A percentile compares a stretch with the other conserved stretches of the same genome.
phyloP scores from a whole-genome alignment of 2,888 invertebrate species.

The Eupithecia centaureata region DNA sequence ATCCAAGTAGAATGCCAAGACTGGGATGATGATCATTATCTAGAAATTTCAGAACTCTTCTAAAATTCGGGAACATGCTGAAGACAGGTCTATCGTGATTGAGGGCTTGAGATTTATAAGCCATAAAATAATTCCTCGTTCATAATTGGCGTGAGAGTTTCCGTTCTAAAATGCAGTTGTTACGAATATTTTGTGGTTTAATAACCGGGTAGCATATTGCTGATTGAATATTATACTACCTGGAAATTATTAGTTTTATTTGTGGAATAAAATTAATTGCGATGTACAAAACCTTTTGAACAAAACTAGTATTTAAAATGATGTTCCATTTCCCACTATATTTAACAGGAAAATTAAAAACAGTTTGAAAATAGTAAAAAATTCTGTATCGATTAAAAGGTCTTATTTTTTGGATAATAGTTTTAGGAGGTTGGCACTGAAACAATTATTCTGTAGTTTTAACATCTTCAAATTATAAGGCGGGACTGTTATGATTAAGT shows the following conservation, averaged over 20 bases:
- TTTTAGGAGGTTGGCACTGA: not conserved
- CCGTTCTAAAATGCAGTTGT: constrained; percentile 50
- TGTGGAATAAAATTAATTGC: constrained; percentile 42
- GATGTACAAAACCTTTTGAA: constrained; percentile 27
- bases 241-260: constrained; percentile 49
- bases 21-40: constrained; percentile 61
- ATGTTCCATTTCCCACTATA: not conserved
- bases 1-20: constrained; percentile 59
- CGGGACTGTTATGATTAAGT: not conserved
- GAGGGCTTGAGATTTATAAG: not conserved
- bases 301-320: not conserved
- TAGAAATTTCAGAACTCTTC: constrained; percentile 37
- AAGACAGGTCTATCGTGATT: constrained; percentile 5
- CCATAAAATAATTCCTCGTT: constrained; percentile 23
- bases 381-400: not conserved
- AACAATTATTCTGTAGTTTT: not conserved
- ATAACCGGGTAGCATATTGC: constrained; percentile 52
- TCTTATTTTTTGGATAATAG: not conserved
- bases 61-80: constrained; percentile 32
- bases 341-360: no score
- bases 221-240: constrained; percentile 53
- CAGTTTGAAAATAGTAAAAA: no score
- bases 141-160: constrained; percentile 54
- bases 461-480: not conserved
- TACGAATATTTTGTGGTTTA: constrained; percentile 55